Percentiles rank a stretch among this genome's conserved stretches.
Evolutionary conservation across 2,888 invertebrate species (phyloP).

Genomic region (Parelbella ahira): DNA sequence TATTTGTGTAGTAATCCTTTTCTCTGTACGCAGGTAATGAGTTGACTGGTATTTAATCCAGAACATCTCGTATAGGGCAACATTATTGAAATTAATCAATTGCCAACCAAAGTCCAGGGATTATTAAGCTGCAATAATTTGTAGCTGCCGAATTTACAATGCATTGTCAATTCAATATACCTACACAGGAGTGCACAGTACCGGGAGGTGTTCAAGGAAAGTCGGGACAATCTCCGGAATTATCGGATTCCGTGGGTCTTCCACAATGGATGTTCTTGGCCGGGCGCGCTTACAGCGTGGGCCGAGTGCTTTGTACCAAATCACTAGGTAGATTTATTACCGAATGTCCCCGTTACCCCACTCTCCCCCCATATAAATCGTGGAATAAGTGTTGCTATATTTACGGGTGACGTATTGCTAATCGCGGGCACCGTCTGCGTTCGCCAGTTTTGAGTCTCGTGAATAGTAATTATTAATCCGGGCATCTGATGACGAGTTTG

Average conservation of each 20-base stretch:
- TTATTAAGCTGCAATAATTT: constrained; percentile 18
- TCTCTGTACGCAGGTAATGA: too few relatives aligned
- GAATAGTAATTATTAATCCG: constrained; percentile 75
- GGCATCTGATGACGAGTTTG: constrained; percentile 66
- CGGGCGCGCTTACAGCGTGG: constrained; percentile 69
- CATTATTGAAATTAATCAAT: constrained; percentile 28
- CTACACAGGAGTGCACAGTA: constrained; percentile 44
- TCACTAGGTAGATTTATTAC: constrained; percentile 78
- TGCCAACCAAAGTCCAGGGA: constrained; percentile 5
- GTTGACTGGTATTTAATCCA: too few relatives aligned
- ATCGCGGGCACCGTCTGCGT: constrained; percentile 69
- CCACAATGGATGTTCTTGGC: constrained; percentile 73
- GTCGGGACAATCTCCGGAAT: constrained; percentile 76
- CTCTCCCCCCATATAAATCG: constrained; percentile 71
- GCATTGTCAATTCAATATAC: constrained; percentile 42
- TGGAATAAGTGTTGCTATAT: constrained; percentile 79
- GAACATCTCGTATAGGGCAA: too few relatives aligned
- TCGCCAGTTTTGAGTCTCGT: constrained; percentile 49
- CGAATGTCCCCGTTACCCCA: constrained; percentile 65
- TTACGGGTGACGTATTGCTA: constrained; percentile 77
- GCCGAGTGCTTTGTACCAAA: constrained; percentile 77
- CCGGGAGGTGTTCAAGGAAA: constrained; percentile 72
- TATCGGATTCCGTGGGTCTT: constrained; percentile 75
- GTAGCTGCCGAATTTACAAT: constrained; percentile 26
- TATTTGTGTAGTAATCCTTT: too few relatives aligned